Conservation (phyloP, 1,140 invertebrate species). For the Drosophila equinoxialis region DNA sequence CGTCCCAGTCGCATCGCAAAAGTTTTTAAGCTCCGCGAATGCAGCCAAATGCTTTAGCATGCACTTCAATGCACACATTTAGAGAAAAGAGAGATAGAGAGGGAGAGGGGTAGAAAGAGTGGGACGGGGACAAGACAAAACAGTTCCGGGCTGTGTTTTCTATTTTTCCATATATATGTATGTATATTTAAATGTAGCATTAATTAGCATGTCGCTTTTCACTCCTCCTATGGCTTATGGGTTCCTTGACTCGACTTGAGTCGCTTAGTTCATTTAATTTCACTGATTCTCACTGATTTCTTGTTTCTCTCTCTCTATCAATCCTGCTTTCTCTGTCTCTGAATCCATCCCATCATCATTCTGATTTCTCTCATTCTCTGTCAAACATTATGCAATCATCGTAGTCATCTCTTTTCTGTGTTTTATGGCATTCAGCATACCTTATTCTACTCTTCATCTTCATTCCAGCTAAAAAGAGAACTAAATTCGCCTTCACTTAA, state of each 20-base stretch:
- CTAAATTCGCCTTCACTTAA: conserved; percentile 41
- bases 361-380: conserved; percentile 31
- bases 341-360: conserved; percentile 1
- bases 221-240: conserved; percentile 48
- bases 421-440: conserved; percentile 20
- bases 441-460: conserved; percentile 12
- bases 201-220: conserved; percentile 69
- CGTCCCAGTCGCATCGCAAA: conserved; percentile 55
- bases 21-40: conserved; percentile 38
- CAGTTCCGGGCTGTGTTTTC: conserved; percentile 51
- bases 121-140: neutral
- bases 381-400: conserved; percentile 57
- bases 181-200: conserved; percentile 62
- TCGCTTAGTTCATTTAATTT: conserved; percentile 70
- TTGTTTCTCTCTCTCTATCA: neutral
- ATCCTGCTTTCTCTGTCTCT: neutral
- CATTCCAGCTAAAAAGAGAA: neutral
- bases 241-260: conserved; percentile 69
- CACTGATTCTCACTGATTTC: conserved; percentile 44
- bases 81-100: conserved; percentile 1
- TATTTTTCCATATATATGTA: conserved; percentile 19
- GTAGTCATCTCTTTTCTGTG: neutral
- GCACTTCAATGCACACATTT: conserved; percentile 34
- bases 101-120: neutral
- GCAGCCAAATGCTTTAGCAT: conserved; percentile 47